Evolutionary conservation across 2,113 vertebrate species (phyloP).

Genomic region (Calypte anna): DNA sequence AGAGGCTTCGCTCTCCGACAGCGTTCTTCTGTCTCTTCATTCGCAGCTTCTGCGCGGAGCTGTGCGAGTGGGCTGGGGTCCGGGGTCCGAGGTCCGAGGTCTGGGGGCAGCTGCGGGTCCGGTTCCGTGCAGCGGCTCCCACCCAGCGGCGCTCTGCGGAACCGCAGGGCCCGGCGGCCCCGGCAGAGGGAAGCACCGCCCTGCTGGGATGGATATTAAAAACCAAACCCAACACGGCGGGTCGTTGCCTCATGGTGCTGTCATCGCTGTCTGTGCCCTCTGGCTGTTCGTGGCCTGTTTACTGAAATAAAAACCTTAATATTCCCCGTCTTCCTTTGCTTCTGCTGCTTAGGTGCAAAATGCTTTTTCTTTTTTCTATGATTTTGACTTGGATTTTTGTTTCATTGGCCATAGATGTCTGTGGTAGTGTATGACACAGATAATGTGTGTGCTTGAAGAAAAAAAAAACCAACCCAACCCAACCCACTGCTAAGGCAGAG

Average conservation of each 20-base stretch:
- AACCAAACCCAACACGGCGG: fast-evolving
- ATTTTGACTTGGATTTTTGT: neutral
- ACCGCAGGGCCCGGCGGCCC: neutral
- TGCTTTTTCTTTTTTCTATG: neutral
- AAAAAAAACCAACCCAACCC: no score
- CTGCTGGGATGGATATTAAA: fast-evolving
- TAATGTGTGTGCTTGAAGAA: fast-evolving
- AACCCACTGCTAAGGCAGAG: no score
- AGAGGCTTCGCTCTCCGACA: neutral
- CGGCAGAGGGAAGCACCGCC: fast-evolving
- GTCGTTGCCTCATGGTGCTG: neutral
- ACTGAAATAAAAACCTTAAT: neutral
- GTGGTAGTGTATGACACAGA: fast-evolving
- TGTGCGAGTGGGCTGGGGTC: no score
- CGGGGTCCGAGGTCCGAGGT: no score
- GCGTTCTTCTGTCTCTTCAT: neutral
- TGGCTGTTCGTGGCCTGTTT: fast-evolving
- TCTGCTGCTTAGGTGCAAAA: neutral
- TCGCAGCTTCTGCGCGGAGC: neutral
- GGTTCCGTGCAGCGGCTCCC: neutral
- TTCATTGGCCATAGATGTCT: neutral
- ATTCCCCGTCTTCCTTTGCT: fast-evolving
- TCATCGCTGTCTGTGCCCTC: fast-evolving
- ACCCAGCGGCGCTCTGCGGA: neutral
- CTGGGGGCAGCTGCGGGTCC: no score